Conservation (phyloP, 53 echinoderm and acorn worm genomes). For the Henricia sp. region DNA sequence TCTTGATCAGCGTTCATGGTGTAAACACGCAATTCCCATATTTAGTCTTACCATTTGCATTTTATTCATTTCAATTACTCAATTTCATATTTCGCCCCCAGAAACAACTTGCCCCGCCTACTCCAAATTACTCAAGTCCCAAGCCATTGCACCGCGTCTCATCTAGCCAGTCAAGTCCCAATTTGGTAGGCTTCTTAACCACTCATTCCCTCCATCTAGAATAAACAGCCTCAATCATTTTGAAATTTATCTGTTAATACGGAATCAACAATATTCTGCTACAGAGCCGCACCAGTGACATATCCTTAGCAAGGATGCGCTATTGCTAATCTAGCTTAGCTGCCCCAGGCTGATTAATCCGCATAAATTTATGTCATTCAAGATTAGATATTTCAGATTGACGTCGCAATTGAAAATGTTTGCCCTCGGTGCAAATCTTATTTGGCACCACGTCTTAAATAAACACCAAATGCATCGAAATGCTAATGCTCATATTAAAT, state of each 20-base stretch:
- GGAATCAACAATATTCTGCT: conserved; percentile 44
- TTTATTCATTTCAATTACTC: too few species aligned
- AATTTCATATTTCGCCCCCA: too few species aligned
- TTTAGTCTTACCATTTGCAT: too few species aligned
- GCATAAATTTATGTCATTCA: conserved; percentile 44
- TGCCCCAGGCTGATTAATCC: conserved; percentile 51
- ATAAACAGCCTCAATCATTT: conserved; percentile 60
- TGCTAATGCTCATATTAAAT: too few species aligned
- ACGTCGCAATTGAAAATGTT: neutral
- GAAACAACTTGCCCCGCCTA: too few species aligned
- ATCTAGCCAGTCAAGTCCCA: neutral
- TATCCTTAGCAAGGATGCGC: conserved; percentile 16
- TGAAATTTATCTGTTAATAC: conserved; percentile 60
- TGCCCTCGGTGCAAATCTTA: too few species aligned
- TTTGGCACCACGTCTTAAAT: too few species aligned
- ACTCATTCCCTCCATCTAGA: conserved; percentile 27
- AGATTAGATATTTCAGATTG: conserved; percentile 49
- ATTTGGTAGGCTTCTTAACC: conserved; percentile 45
- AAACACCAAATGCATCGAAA: too few species aligned
- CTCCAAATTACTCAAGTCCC: too few species aligned
- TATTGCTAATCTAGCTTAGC: conserved; percentile 26
- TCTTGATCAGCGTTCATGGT: too few species aligned
- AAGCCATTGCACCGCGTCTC: neutral
- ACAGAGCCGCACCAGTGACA: neutral
- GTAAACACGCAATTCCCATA: too few species aligned